A percentile compares a stretch with the other conserved stretches of the same genome.
Evolutionary conservation across 2,113 vertebrate genomes (phyloP).

Genomic region (rabbit (Oryctolagus cuniculus)): mOryCun1.1 NC_091432.1:220764501-220765000

Average conservation of each 20-base stretch:
- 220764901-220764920: neutral
- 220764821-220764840: no score
- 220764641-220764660: no score
- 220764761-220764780: neutral
- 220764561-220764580: no score
- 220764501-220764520: no score
- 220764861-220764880: neutral
- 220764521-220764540: no score
- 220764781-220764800: neutral
- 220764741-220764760: neutral
- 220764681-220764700: no score
- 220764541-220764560: no score
- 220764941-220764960: neutral
- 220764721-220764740: no score
- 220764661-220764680: no score
- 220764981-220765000: neutral
- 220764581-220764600: no score
- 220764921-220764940: neutral
- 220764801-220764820: rapidly evolving
- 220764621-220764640: no score
- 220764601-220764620: no score
- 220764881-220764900: neutral
- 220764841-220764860: neutral
- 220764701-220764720: neutral
- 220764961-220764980: neutral